Conservation (phyloP, 2,113 vertebrate species). For the Antennarius striatus region DNA sequence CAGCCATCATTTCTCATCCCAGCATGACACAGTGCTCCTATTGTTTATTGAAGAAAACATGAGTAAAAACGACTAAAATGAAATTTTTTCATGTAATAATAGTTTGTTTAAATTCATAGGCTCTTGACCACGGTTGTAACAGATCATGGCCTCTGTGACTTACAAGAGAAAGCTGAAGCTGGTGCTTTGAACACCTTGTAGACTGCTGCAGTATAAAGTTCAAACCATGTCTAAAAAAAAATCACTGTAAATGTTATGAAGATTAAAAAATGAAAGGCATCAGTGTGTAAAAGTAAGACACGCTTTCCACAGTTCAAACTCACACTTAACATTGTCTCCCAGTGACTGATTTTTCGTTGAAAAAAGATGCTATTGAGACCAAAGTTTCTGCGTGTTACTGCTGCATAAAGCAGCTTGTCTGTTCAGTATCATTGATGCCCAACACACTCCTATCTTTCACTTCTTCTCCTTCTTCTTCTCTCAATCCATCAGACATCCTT, state of each 20-base stretch:
- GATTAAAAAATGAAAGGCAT: too few relatives aligned
- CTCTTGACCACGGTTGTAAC: too few relatives aligned
- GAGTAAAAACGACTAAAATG: constrained; percentile 13
- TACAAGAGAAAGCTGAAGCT: neutral
- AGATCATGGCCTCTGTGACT: neutral
- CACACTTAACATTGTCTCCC: too few relatives aligned
- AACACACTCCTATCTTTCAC: neutral
- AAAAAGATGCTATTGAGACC: too few relatives aligned
- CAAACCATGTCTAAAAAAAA: too few relatives aligned
- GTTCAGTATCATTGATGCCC: neutral
- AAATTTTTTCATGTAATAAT: constrained; percentile 10
- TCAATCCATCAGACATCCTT: neutral
- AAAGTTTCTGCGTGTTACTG: too few relatives aligned
- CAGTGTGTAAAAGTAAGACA: too few relatives aligned
- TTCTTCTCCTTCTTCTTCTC: neutral
- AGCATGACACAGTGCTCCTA: neutral
- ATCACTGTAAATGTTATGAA: too few relatives aligned
- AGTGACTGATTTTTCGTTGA: too few relatives aligned
- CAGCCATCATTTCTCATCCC: constrained; percentile 19
- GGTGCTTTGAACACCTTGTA: neutral
- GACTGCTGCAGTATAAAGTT: too few relatives aligned
- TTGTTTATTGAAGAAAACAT: constrained; percentile 46
- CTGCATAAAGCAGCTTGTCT: neutral
- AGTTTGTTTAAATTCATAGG: constrained; percentile 4
- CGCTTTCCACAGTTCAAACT: too few relatives aligned